A percentile compares a stretch with the other conserved stretches of the same genome.
Evolutionary conservation across 1,140 invertebrate species (phyloP).

Genomic region (Microplitis demolitor): DNA sequence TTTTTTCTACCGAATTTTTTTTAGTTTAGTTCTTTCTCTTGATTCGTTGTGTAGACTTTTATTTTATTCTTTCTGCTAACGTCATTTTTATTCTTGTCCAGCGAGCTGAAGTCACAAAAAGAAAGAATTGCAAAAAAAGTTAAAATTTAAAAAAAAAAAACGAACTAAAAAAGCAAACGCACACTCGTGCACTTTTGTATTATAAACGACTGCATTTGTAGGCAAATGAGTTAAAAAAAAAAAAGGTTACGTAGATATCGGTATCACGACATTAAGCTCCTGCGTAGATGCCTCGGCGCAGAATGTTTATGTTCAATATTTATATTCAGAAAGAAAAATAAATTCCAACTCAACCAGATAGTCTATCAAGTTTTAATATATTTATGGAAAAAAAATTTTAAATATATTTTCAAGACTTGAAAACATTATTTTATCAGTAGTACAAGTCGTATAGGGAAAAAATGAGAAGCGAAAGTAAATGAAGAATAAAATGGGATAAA

Average conservation of each 20-base stretch:
- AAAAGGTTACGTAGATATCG: not conserved
- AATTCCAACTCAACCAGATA: no score
- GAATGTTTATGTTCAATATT: slow-evolving; percentile 2
- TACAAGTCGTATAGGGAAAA: not conserved
- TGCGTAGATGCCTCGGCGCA: not conserved
- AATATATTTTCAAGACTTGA: not conserved
- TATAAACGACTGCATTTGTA: slow-evolving; percentile 7
- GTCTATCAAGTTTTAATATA: no score
- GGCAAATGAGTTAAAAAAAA: not conserved
- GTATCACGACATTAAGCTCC: not conserved
- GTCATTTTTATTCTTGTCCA: slow-evolving; percentile 7
- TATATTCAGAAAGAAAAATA: not conserved
- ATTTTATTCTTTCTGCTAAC: not conserved
- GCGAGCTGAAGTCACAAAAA: not conserved
- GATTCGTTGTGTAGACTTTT: not conserved
- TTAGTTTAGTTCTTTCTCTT: not conserved
- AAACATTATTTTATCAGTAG: not conserved
- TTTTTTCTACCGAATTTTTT: not conserved
- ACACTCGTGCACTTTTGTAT: not conserved
- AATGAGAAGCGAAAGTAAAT: not conserved
- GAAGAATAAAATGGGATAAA: not conserved
- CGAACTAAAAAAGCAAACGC: not conserved
- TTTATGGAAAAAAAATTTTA: not conserved
- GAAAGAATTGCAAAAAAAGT: not conserved
- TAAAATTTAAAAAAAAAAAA: not conserved